Conservation (phyloP, 2,797 vertebrate species). For the Etheostoma perlongum region DNA sequence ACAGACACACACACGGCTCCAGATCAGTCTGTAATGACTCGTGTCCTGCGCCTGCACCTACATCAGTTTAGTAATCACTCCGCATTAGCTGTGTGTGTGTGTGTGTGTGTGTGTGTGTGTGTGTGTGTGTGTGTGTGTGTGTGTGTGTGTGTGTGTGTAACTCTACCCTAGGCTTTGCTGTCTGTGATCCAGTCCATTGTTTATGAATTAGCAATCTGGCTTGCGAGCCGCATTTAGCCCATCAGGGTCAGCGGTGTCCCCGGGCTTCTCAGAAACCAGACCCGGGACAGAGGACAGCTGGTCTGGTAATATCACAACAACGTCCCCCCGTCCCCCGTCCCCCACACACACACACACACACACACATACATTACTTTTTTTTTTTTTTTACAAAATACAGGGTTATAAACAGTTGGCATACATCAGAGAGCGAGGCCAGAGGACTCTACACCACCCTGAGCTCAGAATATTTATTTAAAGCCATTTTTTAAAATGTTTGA, state of each 20-base stretch:
- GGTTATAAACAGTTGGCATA: no score
- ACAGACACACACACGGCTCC: background rate
- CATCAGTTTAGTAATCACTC: conserved; percentile 46
- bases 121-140: conserved; percentile 19
- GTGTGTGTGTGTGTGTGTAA: conserved; percentile 9
- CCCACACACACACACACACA: no score
- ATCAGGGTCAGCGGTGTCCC: conserved; percentile 23
- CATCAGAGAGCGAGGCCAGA: no score
- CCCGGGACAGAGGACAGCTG: conserved; percentile 49
- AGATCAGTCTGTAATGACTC: conserved; percentile 29
- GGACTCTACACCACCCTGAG: no score
- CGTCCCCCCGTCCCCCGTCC: background rate
- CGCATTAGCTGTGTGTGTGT: conserved; percentile 16
- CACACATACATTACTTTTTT: no score
- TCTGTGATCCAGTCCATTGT: conserved; percentile 60
- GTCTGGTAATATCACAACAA: background rate
- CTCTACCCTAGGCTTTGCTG: background rate
- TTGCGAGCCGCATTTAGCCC: conserved; percentile 66
- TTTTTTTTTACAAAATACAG: no score
- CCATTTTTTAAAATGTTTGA: background rate
- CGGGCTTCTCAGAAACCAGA: conserved; percentile 62
- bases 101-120: conserved; percentile 20
- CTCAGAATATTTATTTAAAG: background rate
- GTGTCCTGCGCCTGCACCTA: conserved; percentile 31
- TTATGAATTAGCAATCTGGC: conserved; percentile 47